Evolutionary conservation across 2,113 vertebrate species (phyloP).

Genomic region (Microtus montanus): DNA sequence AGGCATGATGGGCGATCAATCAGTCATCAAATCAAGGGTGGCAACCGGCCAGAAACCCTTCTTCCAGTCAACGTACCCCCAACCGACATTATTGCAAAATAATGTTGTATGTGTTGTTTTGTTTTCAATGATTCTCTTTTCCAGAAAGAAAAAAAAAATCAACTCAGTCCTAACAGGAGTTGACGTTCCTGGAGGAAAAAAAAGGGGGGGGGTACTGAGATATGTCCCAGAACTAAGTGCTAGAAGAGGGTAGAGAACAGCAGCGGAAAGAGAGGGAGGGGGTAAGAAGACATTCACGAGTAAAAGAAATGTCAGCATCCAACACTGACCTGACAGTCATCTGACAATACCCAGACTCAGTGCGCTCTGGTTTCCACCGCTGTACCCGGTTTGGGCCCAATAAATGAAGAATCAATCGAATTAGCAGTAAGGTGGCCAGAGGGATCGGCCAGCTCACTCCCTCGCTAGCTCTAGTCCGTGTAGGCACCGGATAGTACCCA

Average conservation of each 20-base stretch:
- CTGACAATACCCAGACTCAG: conserved; percentile 86
- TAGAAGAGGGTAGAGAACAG: background rate
- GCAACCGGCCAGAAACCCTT: conserved; percentile 94
- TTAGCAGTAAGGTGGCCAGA: conserved; percentile 70
- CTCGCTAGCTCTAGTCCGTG: background rate
- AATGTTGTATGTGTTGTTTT: conserved; percentile 83
- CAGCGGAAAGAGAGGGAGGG: background rate
- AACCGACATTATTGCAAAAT: conserved; percentile 89
- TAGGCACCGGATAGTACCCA: conserved; percentile 35
- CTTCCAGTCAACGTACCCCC: conserved; percentile 89
- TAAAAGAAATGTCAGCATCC: conserved; percentile 77
- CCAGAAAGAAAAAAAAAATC: conserved; percentile 59
- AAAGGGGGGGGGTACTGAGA: conserved; percentile 42
- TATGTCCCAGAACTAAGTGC: conserved; percentile 77
- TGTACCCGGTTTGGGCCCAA: conserved; percentile 80
- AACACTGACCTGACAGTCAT: conserved; percentile 84
- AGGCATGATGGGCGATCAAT: conserved; percentile 96
- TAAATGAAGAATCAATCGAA: conserved; percentile 77
- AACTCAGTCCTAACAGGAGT: conserved; percentile 81
- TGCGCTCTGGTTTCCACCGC: conserved; percentile 79
- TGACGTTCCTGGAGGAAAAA: conserved; percentile 73
- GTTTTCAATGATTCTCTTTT: conserved; percentile 65
- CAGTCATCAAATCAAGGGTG: conserved; percentile 98
- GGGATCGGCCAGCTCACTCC: conserved; percentile 41
- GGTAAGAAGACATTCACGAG: background rate